Conservation (phyloP, 2,113 vertebrate genomes). For the Apteryx owenii region DNA sequence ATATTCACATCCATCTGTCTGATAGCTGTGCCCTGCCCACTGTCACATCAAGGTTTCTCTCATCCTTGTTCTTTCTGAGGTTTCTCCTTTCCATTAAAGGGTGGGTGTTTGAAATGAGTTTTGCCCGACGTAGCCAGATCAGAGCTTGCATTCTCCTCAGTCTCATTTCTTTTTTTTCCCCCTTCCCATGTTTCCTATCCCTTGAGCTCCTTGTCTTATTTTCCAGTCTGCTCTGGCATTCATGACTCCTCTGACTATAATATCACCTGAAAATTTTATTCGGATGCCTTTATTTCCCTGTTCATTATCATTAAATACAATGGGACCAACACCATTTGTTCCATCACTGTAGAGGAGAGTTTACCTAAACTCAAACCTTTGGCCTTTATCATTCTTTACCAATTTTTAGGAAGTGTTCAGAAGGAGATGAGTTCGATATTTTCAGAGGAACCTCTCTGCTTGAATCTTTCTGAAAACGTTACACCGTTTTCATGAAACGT, state of each 20-base stretch:
- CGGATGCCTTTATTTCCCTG: not conserved
- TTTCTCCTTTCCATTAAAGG: not conserved
- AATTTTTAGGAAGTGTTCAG: not conserved
- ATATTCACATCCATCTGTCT: not conserved
- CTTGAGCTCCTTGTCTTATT: not conserved
- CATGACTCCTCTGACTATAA: not conserved
- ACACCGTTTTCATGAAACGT: not conserved
- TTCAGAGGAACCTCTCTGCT: not conserved
- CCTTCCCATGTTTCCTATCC: not conserved
- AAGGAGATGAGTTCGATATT: not conserved
- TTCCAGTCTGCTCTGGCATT: not conserved
- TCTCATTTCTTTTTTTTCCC: not conserved
- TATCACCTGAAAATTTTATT: not conserved
- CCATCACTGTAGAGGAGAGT: not conserved
- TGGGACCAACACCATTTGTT: not conserved
- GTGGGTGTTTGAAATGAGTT: not conserved
- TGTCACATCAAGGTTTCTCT: not conserved
- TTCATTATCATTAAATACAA: not conserved
- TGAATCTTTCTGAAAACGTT: not conserved
- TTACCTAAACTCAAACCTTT: not conserved
- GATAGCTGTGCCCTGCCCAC: not conserved
- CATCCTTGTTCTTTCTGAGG: not conserved
- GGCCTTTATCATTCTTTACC: not conserved
- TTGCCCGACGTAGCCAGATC: not conserved
- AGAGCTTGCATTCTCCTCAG: not conserved